Base-by-base conservation (phyloP, 2,113 vertebrate genomes). In the Podiceps cristatus region DNA sequence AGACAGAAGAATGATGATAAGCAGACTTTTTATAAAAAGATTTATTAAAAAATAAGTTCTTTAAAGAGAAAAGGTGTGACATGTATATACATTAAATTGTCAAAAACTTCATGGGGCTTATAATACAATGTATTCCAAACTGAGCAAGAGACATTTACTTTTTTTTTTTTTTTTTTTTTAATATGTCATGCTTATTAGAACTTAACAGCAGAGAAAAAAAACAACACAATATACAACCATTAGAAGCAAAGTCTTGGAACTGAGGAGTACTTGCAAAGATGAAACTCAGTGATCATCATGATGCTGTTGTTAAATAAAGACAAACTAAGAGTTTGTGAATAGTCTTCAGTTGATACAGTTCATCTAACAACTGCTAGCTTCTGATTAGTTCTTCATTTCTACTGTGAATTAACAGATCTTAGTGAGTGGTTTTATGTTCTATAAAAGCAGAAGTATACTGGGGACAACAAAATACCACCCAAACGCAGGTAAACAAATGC, bases 21-120 rank as follows among this genome's bases (percentile, higher is more conserved):
- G 12, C 29, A 88, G 66, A 47, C 16, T n/a, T 96, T 90, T 90
- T 98, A 97, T 35, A 98, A 98, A 96, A 97, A 96, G 96, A 83
- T 96, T 98, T 98, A 98, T 98, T 97, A 98, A 98, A 98, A 98
- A 98, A 98, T 98, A 98, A 68, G 92, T 91, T 97, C 76, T 98
- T 96, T 42, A 85, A 88, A 95, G 96, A 97, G 89, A 96, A 97
- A 64, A 95, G 79, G 73, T 50, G 37, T 79, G 68, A 87, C 59
- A 74, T 86, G 84, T 98, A 98, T 98, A 90, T 98, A 98, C 97
- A 98, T 79, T 78, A 92, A 88, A 64, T 92, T 86, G 87, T 83
- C 96, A 97, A 95, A 98, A 97, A 86, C 55, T 97, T 77, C 52
- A 35, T 6, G 69, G 53, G 69, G 22, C 47, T 84, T 93, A 86